Conservation (phyloP, 2,113 vertebrate genomes). For the Ondatra zibethicus region DNA sequence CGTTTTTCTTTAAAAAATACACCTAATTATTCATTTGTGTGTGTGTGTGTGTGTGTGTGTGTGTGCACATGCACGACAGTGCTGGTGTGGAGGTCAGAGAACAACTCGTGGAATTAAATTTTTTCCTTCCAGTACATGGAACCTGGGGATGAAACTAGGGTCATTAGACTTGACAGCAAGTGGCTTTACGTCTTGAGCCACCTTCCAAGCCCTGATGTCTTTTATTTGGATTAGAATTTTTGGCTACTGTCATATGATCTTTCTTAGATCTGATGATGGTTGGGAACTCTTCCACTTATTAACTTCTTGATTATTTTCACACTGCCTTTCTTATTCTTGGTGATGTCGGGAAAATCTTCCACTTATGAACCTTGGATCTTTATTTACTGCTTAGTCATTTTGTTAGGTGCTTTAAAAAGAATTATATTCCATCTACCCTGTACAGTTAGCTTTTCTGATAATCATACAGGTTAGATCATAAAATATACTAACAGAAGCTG, state of each 20-base stretch:
- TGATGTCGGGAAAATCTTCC: background rate
- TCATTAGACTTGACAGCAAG: background rate
- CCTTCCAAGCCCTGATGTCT: background rate
- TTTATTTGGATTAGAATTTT: background rate
- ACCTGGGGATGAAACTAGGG: too few species aligned
- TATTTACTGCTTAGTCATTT: background rate
- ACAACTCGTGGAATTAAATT: background rate
- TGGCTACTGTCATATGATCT: background rate
- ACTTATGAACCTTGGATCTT: background rate
- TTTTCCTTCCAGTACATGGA: too few species aligned
- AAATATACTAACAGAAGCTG: background rate
- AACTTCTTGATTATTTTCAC: background rate
- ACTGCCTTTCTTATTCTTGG: background rate
- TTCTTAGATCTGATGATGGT: background rate
- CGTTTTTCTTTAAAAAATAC: background rate
- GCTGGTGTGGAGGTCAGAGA: background rate
- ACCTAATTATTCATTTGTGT: background rate
- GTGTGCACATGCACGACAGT: fast-evolving
- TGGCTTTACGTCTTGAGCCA: background rate
- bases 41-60: background rate
- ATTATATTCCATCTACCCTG: background rate
- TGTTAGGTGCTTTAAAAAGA: background rate
- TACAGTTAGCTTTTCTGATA: background rate
- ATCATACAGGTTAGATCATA: background rate
- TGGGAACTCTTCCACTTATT: background rate